Percentiles rank a stretch among this genome's conserved stretches.
phyloP scores from a whole-genome alignment of 2,888 invertebrate species.

The Ormyrus labotus region DNA sequence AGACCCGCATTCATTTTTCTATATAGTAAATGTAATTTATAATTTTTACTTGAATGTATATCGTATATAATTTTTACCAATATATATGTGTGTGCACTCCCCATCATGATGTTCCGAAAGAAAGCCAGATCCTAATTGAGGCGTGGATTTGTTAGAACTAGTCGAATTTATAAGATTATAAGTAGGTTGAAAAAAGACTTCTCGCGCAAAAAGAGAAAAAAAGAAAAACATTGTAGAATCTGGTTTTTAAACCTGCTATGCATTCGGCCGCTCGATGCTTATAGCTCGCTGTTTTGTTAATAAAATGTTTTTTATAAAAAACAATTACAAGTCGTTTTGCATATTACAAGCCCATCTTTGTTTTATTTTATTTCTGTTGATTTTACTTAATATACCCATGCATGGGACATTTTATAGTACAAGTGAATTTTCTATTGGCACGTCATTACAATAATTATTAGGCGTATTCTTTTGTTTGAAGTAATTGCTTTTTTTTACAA shows the following conservation, averaged over 20 bases:
- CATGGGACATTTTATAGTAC: slow-evolving; percentile 7
- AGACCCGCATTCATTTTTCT: no score
- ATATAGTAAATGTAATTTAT: no score
- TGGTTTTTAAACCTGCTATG: slow-evolving; percentile 54
- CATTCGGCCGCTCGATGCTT: slow-evolving; percentile 50
- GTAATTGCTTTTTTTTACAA: not conserved
- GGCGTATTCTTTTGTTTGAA: no score
- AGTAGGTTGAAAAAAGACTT: slow-evolving; percentile 15
- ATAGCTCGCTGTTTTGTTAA: slow-evolving; percentile 56
- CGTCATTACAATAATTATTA: no score
- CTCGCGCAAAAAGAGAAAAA: slow-evolving; percentile 1
- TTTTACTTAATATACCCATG: not conserved
- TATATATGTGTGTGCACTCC: slow-evolving; percentile 34
- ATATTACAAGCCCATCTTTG: slow-evolving; percentile 35
- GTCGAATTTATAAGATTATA: slow-evolving; percentile 6
- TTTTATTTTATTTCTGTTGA: slow-evolving; percentile 15
- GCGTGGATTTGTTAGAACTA: slow-evolving; percentile 40
- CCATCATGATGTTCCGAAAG: slow-evolving; percentile 37
- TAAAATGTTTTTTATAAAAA: slow-evolving; percentile 53
- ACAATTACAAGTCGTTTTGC: slow-evolving; percentile 51
- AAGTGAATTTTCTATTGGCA: no score
- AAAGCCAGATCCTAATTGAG: slow-evolving; percentile 53
- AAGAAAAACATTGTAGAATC: slow-evolving; percentile 44
- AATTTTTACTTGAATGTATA: not conserved
- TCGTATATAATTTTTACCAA: slow-evolving; percentile 12